Percentiles rank a stretch among this genome's conserved stretches.
phyloP scores from a whole-genome alignment of 2,797 vertebrate species.

The Chromis chromis region DNA sequence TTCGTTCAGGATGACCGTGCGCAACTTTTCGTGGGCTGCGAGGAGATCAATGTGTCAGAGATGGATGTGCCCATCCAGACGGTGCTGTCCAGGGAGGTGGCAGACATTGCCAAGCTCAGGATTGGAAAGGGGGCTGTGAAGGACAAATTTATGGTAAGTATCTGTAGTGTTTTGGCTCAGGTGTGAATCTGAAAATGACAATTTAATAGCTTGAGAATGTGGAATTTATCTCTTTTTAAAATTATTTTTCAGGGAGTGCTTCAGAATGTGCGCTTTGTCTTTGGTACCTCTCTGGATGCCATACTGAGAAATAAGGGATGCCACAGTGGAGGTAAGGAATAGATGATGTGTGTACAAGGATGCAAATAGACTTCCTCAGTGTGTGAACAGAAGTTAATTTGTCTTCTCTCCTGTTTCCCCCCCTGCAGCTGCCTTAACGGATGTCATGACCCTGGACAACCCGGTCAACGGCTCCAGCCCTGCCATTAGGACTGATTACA shows the following conservation, averaged over 20 bases:
- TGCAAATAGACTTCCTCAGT: not conserved
- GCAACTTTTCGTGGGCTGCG: conserved; percentile 94
- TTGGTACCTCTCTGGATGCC: conserved; percentile 92
- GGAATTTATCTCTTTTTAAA: not conserved
- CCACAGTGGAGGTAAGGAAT: conserved; percentile 89
- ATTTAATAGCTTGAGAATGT: not conserved
- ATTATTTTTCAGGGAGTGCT: conserved; percentile 89
- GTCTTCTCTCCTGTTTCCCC: conserved; percentile 17
- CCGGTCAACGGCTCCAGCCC: conserved; percentile 94
- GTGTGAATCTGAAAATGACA: not conserved
- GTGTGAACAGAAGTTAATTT: conserved; percentile 22
- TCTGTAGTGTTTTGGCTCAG: not conserved
- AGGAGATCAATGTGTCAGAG: conserved; percentile 91
- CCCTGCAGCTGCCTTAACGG: conserved; percentile 81
- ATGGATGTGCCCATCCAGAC: conserved; percentile 92
- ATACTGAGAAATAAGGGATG: conserved; percentile 97
- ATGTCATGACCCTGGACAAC: conserved; percentile 92
- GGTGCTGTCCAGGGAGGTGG: conserved; percentile 89
- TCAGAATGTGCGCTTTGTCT: conserved; percentile 97
- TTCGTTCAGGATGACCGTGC: conserved; percentile 95
- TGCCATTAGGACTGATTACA: conserved; percentile 94
- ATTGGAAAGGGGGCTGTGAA: conserved; percentile 92
- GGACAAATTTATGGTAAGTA: conserved; percentile 92
- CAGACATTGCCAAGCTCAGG: conserved; percentile 87
- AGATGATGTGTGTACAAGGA: too few relatives aligned